Evolutionary conservation across 1,140 invertebrate species (phyloP).

Genomic region (Tetramorium parvispinum): DNA sequence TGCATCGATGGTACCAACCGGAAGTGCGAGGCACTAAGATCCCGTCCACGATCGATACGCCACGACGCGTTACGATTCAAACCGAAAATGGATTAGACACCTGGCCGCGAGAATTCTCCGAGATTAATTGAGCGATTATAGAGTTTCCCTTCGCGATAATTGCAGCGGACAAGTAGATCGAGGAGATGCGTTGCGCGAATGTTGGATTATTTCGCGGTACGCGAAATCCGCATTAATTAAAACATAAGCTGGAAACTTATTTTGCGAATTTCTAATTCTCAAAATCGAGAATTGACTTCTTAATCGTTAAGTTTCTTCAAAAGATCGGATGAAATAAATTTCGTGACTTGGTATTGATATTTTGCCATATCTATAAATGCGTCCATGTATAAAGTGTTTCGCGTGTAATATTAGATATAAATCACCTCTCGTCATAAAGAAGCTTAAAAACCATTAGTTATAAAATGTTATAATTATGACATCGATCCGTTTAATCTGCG

Average conservation of each 20-base stretch:
- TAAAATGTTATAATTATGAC: conserved; percentile 8
- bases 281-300: neutral
- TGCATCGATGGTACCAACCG: conserved; percentile 37
- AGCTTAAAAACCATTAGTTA: neutral
- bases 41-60: conserved; percentile 41
- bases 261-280: neutral
- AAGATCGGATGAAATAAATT: neutral
- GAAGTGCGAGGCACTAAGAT: conserved; percentile 45
- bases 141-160: conserved; percentile 29
- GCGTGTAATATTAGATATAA: neutral
- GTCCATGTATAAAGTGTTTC: neutral
- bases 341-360: neutral
- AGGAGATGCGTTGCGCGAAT: neutral
- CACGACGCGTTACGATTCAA: conserved; percentile 43
- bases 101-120: conserved; percentile 32
- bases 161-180: neutral
- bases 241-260: neutral
- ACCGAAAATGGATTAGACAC: conserved; percentile 52
- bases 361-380: neutral
- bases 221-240: neutral
- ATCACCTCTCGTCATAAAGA: neutral
- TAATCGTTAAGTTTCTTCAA: neutral
- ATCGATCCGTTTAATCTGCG: neutral
- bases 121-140: conserved; percentile 48
- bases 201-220: neutral